Evolutionary conservation across 2,888 invertebrate genomes (phyloP), one percentile per base, ranked within the genome.

Genomic region (Zele albiditarsus): DNA sequence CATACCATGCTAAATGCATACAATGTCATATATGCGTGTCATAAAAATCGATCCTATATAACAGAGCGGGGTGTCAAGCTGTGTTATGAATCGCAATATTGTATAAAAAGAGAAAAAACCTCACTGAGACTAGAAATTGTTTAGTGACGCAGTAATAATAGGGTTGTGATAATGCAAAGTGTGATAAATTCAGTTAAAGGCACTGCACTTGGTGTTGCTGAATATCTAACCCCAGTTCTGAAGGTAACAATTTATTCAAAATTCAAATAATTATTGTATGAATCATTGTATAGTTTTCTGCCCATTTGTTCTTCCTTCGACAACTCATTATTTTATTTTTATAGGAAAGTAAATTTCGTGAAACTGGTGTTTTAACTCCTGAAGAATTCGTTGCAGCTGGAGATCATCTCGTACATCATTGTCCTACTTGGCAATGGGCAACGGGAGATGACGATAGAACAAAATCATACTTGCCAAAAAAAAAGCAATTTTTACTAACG

Each of bases 381-480:
- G 98, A 98, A 89, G 99, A 99, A 91, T 99, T 99, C 92, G 97
- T 99, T 3, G 97, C 96, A 3, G 99, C 99, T 25, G 99, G 99
- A 1, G 99, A 99, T 87, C 99, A 99, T 90, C 90, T 99, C 73
- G 98, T 99, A 0, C 98, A 99, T 90, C 98, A 99, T 88, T 99
- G 99, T 87, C 99, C 99, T 0, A 99, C 99, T 0, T 99, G 99
- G 99, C 97, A 98, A 87, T 99, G 99, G 99, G 95, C 96, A 0
- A 92, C 92, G 81, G 98, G 98, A 0, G 98, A 99, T 88, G 96
- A 97, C 81, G 91, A 94, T n/a, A 96, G 96, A 90, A 90, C 93
- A 31, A 96, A 97, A 86, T 90, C 95, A 0, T 99, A 98, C 90
- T 92, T 99, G 79, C 99, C 99, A 0, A 91, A 93, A 85, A 96